Evolutionary conservation across 1,140 invertebrate genomes (phyloP).

Genomic region (Macrocentrus cingulum): DNA sequence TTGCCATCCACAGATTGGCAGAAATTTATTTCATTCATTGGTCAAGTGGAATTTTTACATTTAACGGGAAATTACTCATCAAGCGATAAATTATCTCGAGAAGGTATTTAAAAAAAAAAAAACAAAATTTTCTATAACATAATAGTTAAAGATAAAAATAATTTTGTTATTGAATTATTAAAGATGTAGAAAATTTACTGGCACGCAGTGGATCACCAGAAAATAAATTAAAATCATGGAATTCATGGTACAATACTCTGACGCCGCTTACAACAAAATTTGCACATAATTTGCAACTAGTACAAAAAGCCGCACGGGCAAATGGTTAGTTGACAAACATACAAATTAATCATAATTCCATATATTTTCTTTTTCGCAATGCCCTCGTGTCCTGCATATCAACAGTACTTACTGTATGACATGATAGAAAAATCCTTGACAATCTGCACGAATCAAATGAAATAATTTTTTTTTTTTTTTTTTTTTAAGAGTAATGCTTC

Average conservation of each 20-base stretch:
- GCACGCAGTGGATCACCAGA: slow-evolving; percentile 27
- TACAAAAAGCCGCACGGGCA: slow-evolving; percentile 59
- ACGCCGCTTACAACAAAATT: slow-evolving; percentile 48
- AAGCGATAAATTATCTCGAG: slow-evolving; percentile 28
- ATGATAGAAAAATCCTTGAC: slow-evolving; percentile 3
- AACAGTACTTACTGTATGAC: not conserved
- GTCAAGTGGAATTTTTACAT: slow-evolving; percentile 61
- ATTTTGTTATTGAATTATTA: slow-evolving; percentile 14
- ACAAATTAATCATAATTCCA: slow-evolving; percentile 4
- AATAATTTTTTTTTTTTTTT: not conserved
- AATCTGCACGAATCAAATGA: not conserved
- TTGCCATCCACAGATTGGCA: slow-evolving; percentile 59
- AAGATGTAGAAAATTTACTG: slow-evolving; percentile 40
- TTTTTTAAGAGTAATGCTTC: not conserved
- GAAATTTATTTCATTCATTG: slow-evolving; percentile 72
- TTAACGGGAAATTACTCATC: slow-evolving; percentile 20
- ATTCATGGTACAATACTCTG: slow-evolving; percentile 40
- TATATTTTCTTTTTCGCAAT: slow-evolving; percentile 12
- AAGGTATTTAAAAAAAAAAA: too few species aligned
- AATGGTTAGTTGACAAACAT: slow-evolving; percentile 57
- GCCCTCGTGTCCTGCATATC: not conserved
- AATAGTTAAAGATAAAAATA: slow-evolving; percentile 4
- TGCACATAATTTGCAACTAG: slow-evolving; percentile 58
- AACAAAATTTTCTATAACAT: not conserved
- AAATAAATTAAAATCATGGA: slow-evolving; percentile 40